Evolutionary conservation across 2,113 vertebrate species (phyloP), one percentile per base, ranked within the genome.

Genomic region (Phoxinus phoxinus): DNA sequence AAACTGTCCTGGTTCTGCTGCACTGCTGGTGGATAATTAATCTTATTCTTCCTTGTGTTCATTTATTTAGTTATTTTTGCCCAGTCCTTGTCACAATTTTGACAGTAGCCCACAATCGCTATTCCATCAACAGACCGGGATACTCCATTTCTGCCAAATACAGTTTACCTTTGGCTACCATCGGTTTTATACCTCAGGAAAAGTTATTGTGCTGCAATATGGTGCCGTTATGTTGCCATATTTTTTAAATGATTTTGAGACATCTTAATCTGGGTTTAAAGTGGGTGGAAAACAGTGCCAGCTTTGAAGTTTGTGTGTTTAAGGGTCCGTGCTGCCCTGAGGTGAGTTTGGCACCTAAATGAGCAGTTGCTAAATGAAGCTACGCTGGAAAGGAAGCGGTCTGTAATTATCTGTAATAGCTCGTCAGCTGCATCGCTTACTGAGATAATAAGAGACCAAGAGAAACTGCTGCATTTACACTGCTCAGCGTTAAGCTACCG

Each of bases 341-440:
- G 93, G 91, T 92, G 90, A 89, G 89, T 89, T 89, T 61, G 85
- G 87, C 75, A 80, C 85, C 91, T 89, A 92, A 93, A 93, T 92
- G 91, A 92, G 90, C 91, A 76, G 74, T 94, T 94, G 87, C 90
- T 94, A 84, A 93, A 89, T 93, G 91, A 94, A 92, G 90, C 87
- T 89, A 90, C 82, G 88, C 23, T 81, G 84, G 15, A 63, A 91
- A 81, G 59, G 53, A 86, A 56, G 44, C 80, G 82, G 69, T 86
- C 92, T 93, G 92, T 92, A 95, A 93, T 95, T 96, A 95, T 85
- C 90, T 86, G 84, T 93, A 93, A 88, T 91, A 86, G 89, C 91
- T 93, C 92, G 83, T 94, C 88, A 93, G 91, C 86, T 91, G 89
- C 84, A 27, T 88, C 41, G 76, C 86, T 94, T 93, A 90, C 81